Conservation (phyloP, 2,888 invertebrate species). For the Cynaeus angustus region DNA sequence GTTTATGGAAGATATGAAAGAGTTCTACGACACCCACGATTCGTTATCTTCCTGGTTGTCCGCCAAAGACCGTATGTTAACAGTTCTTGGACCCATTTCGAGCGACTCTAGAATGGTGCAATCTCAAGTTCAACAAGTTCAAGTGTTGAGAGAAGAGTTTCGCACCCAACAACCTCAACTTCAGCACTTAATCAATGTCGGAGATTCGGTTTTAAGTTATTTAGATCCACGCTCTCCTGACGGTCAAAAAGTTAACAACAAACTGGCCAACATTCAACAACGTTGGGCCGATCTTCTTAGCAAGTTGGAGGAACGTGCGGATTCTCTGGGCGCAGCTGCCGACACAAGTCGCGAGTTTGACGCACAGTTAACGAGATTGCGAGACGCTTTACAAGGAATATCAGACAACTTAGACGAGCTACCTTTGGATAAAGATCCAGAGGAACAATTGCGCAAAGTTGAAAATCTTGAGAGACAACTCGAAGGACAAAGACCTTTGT, state of each 20-base stretch:
- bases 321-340: conserved; percentile 91
- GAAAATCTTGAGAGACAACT: conserved; percentile 91
- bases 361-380: conserved; percentile 86
- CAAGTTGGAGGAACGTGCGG: conserved; percentile 91
- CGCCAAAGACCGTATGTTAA: conserved; percentile 96
- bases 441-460: conserved; percentile 90
- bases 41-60: conserved; percentile 90
- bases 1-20: conserved; percentile 89
- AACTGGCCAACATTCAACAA: conserved; percentile 81
- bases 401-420: conserved; percentile 90
- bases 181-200: conserved; percentile 88
- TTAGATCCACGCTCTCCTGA: conserved; percentile 75
- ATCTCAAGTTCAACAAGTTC: conserved; percentile 95
- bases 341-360: conserved; percentile 96
- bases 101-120: conserved; percentile 96
- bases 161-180: conserved; percentile 93
- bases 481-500: conserved; percentile 89
- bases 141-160: conserved; percentile 96
- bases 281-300: conserved; percentile 86
- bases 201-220: conserved; percentile 81
- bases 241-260: conserved; percentile 80
- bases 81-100: conserved; percentile 95
- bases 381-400: conserved; percentile 90
- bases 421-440: conserved; percentile 86
- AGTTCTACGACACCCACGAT: conserved; percentile 93